Evolutionary conservation across 1,140 invertebrate genomes (phyloP).

Genomic region (Eubasilissa regina): DNA sequence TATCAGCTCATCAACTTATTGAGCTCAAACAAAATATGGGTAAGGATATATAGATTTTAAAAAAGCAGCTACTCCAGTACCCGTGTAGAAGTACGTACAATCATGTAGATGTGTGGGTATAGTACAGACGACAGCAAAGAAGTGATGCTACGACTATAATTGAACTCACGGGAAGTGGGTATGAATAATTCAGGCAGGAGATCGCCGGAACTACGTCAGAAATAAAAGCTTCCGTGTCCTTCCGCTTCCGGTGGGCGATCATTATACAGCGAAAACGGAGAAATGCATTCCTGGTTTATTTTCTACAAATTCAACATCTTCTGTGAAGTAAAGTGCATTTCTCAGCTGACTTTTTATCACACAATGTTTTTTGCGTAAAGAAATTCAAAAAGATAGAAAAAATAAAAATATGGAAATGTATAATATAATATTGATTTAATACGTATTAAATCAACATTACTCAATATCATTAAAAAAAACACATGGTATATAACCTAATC

Average conservation of each 20-base stretch:
- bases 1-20: no score
- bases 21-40: no score
- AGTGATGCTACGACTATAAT: conserved; percentile 35
- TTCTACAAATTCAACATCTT: conserved; percentile 22
- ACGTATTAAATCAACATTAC: no score
- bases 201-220: conserved; percentile 34
- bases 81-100: neutral
- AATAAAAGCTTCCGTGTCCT: conserved; percentile 40
- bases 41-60: no score
- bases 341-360: neutral
- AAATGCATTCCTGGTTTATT: conserved; percentile 35
- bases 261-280: conserved; percentile 23
- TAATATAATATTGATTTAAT: no score
- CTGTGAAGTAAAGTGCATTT: conserved; percentile 12
- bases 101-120: no score
- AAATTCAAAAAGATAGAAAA: no score
- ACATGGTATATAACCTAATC: no score
- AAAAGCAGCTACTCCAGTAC: neutral
- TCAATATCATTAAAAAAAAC: no score
- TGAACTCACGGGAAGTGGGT: conserved; percentile 34
- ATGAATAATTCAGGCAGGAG: conserved; percentile 39
- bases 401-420: no score
- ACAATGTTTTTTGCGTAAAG: no score
- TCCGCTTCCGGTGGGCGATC: conserved; percentile 34
- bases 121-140: neutral